Base-by-base conservation (phyloP, 23 tunicate genomes). In the Styela clava region DNA sequence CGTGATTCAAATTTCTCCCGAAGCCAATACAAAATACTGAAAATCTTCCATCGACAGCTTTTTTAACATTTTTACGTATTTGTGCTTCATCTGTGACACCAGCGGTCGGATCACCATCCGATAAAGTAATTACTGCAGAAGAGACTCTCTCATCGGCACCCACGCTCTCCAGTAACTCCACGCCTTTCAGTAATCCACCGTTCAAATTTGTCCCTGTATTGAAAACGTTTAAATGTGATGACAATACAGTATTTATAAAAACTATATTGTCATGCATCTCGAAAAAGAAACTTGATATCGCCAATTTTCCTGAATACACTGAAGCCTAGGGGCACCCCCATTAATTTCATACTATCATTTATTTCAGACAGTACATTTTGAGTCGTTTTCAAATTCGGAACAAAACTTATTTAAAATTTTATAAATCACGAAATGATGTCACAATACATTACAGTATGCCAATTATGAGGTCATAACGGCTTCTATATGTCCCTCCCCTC, bases 1-100 rank as follows among this genome's bases (percentile, higher is more conserved):
- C 33, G 28, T 86, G 81, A 27, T 86, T 78, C 35, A 86, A 29
- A 35, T 73, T 73, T 61, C 16, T 2, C 34, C 90, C 90, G 52
- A 86, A 86, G 25, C 90, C 90, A 22, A 86, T 62, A 37, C 85
- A 81, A 31, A 86, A 86, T 2, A 86, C n/a, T 24, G 85, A 73
- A 44, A 34, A 74, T 30, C 63, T 32, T 64, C 85, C 85, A 26
- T 30, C 51, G 34, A 86, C 25, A 27, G 23, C 61, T 34, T 3
- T 35, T 1, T 2, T 52, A 7, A 84, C 52, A 25, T 36, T 36
- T 0, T 82, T 24, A 34, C 79, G 67, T 56, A 63, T 64, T 5
- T 23, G 24, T 12, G 20, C 62, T 23, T 63, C 44, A 35, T 32
- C 29, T 64, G 44, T 63, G 27, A 37, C 81, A 7, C 86, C 86